Base-by-base conservation (phyloP, 1,140 invertebrate genomes). In the Lamellibrachia luymesi region DNA sequence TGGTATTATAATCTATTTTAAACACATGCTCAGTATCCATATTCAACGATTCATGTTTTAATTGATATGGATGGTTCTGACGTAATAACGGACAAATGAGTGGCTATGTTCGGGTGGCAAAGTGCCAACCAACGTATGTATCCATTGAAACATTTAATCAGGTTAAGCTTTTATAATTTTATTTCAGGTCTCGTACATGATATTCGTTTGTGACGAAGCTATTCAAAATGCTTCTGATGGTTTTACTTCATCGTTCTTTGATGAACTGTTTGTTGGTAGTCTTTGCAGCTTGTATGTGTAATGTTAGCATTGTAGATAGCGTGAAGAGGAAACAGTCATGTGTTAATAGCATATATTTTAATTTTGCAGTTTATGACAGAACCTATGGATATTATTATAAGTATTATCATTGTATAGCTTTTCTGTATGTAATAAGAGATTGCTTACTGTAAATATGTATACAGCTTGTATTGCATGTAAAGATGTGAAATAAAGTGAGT, bases 391-490 rank as follows among this genome's bases (percentile, higher is more conserved):
- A 80, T 80, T 80, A 80, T 80, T 80, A 80, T 22, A 22, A 80
- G 64, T 80, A 80, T 80, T 80, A 80, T 80, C 64, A 80, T 80
- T 80, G 64, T 80, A 80, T 80, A 80, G 64, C 64, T 22, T 80
- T 56, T 80, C 13, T 80, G 64, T 17, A 80, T 80, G 64, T 80
- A 38, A 38, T 38, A 80, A 80, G 64, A 80, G 64, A 17, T 80
- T 80, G 64, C 64, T 80, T 80, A 80, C 1, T 80, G 64, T 80
- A 80, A 80, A 80, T 80, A 80, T 80, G 64, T 80, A 80, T 80
- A 80, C 64, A 80, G 64, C 13, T 80, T 80, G 64, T 80, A 80
- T 80, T 80, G 64, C 64, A 80, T 80, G 64, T 80, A 80, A 80
- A 80, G 64, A 80, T 80, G 64, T 80, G 64, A 80, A 80, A 80